Percentiles rank a stretch among this genome's conserved stretches.
Evolutionary conservation across 2,113 vertebrate species (phyloP).

Genomic region (Hypomesus transpacificus): DNA sequence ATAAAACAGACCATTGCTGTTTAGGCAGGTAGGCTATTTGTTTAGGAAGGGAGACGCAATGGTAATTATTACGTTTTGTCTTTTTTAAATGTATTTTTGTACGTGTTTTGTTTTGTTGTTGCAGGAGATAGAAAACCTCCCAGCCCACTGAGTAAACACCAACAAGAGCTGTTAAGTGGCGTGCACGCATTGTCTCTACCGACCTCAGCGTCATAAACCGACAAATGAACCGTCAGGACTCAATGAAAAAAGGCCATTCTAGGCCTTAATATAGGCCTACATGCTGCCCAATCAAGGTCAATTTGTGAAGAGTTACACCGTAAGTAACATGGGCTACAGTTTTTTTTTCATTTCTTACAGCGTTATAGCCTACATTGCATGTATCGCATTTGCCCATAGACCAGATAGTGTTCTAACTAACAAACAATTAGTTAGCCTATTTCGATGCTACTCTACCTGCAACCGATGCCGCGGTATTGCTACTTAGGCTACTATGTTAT

Average conservation of each 20-base stretch:
- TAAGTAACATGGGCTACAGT: conserved; percentile 30
- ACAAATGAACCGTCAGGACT: neutral
- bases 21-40: no score
- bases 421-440: no score
- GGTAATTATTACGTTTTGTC: conserved; percentile 12
- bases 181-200: conserved; percentile 75
- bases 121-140: conserved; percentile 75
- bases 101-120: conserved; percentile 22
- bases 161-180: conserved; percentile 64
- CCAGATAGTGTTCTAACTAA: neutral
- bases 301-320: conserved; percentile 25
- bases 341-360: conserved; percentile 7
- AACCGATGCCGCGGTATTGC: neutral
- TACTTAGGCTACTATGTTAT: neutral
- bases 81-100: conserved; percentile 25
- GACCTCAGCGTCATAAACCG: conserved; percentile 74
- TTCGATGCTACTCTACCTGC: neutral
- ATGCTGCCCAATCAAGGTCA: neutral
- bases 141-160: conserved; percentile 70
- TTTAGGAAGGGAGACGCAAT: neutral
- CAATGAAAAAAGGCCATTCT: neutral
- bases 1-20: no score
- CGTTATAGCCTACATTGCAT: neutral
- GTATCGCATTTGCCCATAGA: conserved; percentile 3
- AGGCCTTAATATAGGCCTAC: no score